phyloP scores from a whole-genome alignment of 1,140 invertebrate genomes.

The Steinernema feltiae region DNA sequence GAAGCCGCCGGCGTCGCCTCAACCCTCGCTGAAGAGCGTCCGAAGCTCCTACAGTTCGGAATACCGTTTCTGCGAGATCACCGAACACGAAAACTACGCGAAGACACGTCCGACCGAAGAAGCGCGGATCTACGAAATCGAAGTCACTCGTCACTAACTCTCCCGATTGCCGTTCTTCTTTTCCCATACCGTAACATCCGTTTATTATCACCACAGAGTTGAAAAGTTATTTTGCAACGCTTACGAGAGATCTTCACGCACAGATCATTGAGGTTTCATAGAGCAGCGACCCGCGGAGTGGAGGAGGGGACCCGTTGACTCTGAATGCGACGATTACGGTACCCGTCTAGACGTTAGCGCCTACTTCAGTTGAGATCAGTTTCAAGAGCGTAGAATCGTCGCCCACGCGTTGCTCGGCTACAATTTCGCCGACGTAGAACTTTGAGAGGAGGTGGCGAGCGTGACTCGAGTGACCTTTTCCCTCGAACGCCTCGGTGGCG shows the following conservation, averaged over 20 bases:
- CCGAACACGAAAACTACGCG: background rate
- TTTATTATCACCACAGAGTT: background rate
- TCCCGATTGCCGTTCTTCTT: too few relatives aligned
- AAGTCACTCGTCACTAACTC: background rate
- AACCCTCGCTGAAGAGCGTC: slow-evolving; percentile 3
- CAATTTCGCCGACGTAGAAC: slow-evolving; percentile 22
- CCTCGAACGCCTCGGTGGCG: slow-evolving; percentile 34
- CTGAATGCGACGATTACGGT: background rate
- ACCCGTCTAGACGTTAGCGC: background rate
- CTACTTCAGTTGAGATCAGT: background rate
- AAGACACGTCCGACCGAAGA: background rate
- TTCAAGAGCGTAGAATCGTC: background rate
- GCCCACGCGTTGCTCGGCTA: background rate
- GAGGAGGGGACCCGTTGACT: background rate
- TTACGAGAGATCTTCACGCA: background rate
- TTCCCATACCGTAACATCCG: too few relatives aligned
- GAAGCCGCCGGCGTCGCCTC: background rate
- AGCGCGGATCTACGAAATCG: background rate
- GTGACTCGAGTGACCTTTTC: slow-evolving; percentile 29
- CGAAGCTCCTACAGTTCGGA: background rate
- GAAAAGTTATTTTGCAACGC: background rate
- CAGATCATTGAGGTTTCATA: background rate
- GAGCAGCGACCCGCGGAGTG: background rate
- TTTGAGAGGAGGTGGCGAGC: slow-evolving; percentile 23
- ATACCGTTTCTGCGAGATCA: background rate